phyloP scores from a whole-genome alignment of 2,113 vertebrate species.

The Thinocorus orbignyianus region DNA sequence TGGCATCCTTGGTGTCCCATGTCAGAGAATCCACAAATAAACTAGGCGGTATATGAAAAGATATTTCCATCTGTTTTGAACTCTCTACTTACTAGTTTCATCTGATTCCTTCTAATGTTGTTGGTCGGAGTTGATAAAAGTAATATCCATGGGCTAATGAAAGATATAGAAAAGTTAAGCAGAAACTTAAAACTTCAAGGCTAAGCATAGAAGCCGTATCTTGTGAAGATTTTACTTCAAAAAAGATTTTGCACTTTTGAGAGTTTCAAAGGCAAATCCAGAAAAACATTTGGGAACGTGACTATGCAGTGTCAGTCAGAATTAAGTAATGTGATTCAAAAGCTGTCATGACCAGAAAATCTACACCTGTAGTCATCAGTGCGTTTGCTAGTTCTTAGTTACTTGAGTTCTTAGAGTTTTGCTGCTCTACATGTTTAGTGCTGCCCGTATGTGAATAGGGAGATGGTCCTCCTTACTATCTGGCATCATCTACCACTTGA shows the following conservation, averaged over 20 bases:
- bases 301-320: background rate
- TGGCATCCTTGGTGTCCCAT: background rate
- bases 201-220: background rate
- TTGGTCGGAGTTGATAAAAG: background rate
- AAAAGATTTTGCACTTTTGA: background rate
- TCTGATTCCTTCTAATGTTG: background rate
- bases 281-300: background rate
- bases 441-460: background rate
- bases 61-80: background rate
- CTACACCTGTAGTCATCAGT: background rate
- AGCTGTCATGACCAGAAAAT: background rate
- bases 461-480: background rate
- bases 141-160: background rate
- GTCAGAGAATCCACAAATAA: background rate
- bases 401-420: background rate
- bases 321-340: background rate
- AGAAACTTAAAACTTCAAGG: constrained; percentile 1
- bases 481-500: background rate
- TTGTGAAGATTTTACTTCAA: constrained; percentile 1
- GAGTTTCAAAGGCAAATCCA: background rate
- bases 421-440: background rate
- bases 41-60: background rate
- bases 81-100: background rate
- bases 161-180: background rate
- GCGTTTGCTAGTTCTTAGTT: background rate